Percentiles rank a stretch among this genome's conserved stretches.
phyloP scores from a whole-genome alignment of 2,113 vertebrate species.

The Microcebus lehilahytsara region DNA sequence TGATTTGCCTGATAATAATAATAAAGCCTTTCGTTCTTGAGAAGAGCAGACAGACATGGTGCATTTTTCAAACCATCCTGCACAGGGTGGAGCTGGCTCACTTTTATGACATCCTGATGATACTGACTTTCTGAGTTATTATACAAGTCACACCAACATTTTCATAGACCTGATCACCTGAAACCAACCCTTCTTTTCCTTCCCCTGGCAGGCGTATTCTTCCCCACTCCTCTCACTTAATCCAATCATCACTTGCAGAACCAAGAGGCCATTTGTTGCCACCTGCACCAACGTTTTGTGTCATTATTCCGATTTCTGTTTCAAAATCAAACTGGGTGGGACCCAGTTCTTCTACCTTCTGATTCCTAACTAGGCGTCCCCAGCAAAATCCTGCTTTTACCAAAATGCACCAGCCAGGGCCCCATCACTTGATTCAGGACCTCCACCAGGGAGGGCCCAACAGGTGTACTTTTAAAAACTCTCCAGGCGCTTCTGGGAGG shows the following conservation, averaged over 20 bases:
- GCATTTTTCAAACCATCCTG: background rate
- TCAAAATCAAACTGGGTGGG: background rate
- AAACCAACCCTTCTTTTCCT: background rate
- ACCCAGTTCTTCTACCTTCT: background rate
- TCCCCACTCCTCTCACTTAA: background rate
- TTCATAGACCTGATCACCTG: background rate
- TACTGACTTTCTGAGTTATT: background rate
- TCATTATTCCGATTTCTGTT: background rate
- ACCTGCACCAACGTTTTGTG: background rate
- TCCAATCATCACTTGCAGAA: background rate
- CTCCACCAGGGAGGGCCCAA: background rate
- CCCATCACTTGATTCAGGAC: background rate
- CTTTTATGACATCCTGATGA: background rate
- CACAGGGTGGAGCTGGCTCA: background rate
- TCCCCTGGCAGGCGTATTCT: background rate
- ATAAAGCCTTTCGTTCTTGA: background rate
- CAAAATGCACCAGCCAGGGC: background rate
- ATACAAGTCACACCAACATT: background rate
- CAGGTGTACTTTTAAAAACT: background rate
- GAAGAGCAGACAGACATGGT: background rate
- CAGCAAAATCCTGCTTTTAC: background rate
- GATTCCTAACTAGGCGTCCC: background rate
- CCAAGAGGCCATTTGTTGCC: background rate
- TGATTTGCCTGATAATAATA: background rate
- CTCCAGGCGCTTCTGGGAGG: background rate